A percentile compares a stretch with the other conserved stretches of the same genome.
phyloP scores from a whole-genome alignment of 2,113 vertebrate species.

The Oreochromis tanganicae region DNA sequence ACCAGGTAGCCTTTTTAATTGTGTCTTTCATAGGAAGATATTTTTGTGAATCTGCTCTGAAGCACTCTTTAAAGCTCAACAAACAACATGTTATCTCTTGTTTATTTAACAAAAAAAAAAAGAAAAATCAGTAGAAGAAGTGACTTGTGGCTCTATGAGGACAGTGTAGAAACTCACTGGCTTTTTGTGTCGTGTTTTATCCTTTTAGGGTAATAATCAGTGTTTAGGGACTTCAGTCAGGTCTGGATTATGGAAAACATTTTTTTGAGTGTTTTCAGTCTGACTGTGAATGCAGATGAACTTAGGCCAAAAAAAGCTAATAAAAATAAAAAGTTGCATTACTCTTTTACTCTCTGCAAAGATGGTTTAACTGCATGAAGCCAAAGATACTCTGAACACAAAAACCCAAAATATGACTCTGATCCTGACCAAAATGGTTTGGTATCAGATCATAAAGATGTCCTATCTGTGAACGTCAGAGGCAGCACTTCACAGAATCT shows the following conservation, averaged over 20 bases:
- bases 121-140: not conserved
- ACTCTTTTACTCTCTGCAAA: not conserved
- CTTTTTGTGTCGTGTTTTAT: not conserved
- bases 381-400: not conserved
- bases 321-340: not conserved
- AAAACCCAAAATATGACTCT: not conserved
- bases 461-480: not conserved
- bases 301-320: not conserved
- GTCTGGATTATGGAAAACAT: not conserved
- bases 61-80: not conserved
- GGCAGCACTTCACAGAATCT: not conserved
- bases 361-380: not conserved
- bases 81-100: not conserved
- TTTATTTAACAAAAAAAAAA: not conserved
- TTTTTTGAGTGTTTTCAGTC: not conserved
- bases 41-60: not conserved
- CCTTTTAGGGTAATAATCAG: not conserved
- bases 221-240: not conserved
- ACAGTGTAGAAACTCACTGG: not conserved
- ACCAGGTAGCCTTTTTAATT: constrained; percentile 67
- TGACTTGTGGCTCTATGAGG: not conserved
- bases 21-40: not conserved
- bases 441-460: not conserved
- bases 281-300: not conserved
- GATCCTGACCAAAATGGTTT: not conserved